phyloP scores from a whole-genome alignment of 2,113 vertebrate genomes.

The Castor canadensis region DNA sequence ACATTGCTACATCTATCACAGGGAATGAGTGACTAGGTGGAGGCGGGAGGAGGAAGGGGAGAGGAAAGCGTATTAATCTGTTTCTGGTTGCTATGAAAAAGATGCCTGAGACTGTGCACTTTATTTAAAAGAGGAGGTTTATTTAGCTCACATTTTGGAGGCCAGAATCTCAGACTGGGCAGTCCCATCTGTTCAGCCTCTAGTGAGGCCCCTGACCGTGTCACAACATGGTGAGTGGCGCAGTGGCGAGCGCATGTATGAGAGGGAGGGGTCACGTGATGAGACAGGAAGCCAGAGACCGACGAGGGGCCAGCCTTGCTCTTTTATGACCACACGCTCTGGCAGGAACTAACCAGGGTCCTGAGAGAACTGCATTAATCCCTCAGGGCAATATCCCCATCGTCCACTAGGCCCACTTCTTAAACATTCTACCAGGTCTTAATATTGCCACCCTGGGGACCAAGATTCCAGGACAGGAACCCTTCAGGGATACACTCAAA shows the following conservation, averaged over 20 bases:
- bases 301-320: neutral
- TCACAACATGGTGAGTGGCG: neutral
- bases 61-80: neutral
- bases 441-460: neutral
- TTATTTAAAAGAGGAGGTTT: neutral
- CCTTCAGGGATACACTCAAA: neutral
- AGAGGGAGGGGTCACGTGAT: neutral
- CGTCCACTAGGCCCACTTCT: neutral
- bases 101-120: neutral
- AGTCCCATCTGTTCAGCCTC: neutral
- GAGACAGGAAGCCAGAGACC: neutral
- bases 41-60: no score
- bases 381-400: neutral
- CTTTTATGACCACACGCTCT: neutral
- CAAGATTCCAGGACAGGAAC: neutral
- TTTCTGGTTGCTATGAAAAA: neutral
- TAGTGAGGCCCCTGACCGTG: no score
- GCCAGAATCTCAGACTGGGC: neutral
- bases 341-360: neutral
- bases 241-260: neutral
- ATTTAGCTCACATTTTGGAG: neutral
- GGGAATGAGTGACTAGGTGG: neutral
- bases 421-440: neutral
- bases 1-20: fast-evolving
- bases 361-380: neutral